Base-by-base conservation (phyloP, 2,113 vertebrate species). In the Mellivora capensis region DNA sequence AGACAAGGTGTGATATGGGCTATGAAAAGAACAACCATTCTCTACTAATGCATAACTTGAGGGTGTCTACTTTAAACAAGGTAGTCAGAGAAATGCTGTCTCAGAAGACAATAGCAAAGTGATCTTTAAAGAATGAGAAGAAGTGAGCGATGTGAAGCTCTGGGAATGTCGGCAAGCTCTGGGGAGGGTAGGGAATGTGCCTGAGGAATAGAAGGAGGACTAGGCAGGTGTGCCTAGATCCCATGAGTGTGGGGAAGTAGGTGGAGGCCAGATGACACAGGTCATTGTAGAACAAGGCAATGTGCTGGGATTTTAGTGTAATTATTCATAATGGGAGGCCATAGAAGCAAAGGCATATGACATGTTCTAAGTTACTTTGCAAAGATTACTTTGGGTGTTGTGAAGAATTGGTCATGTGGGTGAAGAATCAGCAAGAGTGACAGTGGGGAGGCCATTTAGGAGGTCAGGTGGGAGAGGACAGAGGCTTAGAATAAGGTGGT, bases 31-130 rank as follows among this genome's bases (percentile, higher is more conserved):
- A 79, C 49, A 92, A 80, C 47, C 59, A 31, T 89, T 89, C 31
- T 81, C 31, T 93, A 59, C 64, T 94, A 85, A 94, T 67, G 71
- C 31, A 52, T 85, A 89, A 92, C 71, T 88, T 84, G 44, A 74
- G 17, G 20, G 8, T 39, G 11, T 47, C 17, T 62, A 27, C 61
- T 87, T 91, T 86, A 61, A 29, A 69, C 87, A 87, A 71, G 11
- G 18, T 64, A 59, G 14, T 87, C 31, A 54, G 62, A 93, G 57
- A 94, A 85, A 90, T n/a, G 37, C 83, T 77, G 11, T 80, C 23
- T 61, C 52, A 83, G 44, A 90, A 87, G 47, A 12, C 59, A 54
- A 83, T 27, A 71, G 69, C 27, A n/a, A 18, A 59, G 77, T 79
- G 25, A 72, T 72, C 77, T 88, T 64, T 84, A 59, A 93, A 47